Evolutionary conservation across 2,113 vertebrate species (phyloP).

Genomic region (Platycercus adscitus): DNA sequence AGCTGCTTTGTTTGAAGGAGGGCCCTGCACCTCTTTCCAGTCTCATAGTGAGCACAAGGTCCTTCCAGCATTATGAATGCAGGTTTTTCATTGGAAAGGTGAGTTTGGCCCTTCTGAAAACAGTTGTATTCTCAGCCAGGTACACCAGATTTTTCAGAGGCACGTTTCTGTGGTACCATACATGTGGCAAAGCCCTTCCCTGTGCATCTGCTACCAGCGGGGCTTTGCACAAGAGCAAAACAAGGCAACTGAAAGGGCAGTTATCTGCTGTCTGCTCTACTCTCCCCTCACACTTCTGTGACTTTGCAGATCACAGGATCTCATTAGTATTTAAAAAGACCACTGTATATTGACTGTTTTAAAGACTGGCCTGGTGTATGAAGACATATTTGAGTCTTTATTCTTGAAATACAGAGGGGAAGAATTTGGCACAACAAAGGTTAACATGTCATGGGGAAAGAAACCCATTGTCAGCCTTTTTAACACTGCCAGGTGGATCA

Average conservation of each 20-base stretch:
- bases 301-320: background rate
- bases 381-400: background rate
- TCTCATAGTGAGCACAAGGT: background rate
- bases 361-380: background rate
- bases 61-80: background rate
- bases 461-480: background rate
- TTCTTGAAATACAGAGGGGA: background rate
- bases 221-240: fast-evolving
- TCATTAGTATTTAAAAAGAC: background rate
- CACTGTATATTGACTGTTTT: background rate
- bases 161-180: fast-evolving
- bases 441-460: background rate
- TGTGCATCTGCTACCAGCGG: fast-evolving
- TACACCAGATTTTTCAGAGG: background rate
- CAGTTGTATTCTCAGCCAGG: background rate
- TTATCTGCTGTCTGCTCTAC: fast-evolving
- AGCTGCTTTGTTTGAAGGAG: background rate
- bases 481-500: conserved; percentile 3
- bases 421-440: background rate
- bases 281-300: background rate
- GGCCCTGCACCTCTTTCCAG: background rate
- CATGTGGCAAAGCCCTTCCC: background rate
- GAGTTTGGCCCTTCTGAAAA: background rate
- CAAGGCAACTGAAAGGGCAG: background rate
- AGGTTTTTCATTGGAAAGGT: background rate